A percentile compares a stretch with the other conserved stretches of the same genome.
These are phyloP conservation scores for Akabosia matsudoensis DNA, from an alignment of 1,140 invertebrate genomes.

Conservation along the genomic window DNA sequence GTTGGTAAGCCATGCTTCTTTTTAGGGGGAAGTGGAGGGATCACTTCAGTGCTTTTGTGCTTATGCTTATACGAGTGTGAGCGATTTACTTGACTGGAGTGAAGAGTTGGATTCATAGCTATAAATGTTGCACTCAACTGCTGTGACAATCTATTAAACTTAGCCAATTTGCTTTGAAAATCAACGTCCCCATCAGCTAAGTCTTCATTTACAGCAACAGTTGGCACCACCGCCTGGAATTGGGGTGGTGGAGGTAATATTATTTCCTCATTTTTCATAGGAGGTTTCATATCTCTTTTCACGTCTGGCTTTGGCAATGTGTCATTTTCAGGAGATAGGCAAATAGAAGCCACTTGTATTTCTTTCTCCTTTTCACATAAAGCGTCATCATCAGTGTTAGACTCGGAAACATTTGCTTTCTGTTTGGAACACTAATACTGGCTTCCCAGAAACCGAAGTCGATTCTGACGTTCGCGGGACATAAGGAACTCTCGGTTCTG, in stretches of 20 bases:
- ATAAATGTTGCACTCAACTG: slow-evolving; percentile 39
- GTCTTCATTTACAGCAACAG: no score
- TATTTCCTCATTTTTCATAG: no score
- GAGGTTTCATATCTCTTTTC: not conserved
- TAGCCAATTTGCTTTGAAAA: slow-evolving; percentile 39
- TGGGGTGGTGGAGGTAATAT: no score
- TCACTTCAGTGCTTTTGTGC: slow-evolving; percentile 19
- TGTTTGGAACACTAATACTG: slow-evolving; percentile 1
- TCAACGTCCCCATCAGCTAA: not conserved
- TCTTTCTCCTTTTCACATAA: not conserved
- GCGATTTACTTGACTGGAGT: slow-evolving; percentile 13
- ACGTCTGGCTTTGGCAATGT: not conserved
- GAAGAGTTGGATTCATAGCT: slow-evolving; percentile 7
- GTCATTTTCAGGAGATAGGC: not conserved
- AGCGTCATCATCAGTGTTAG: not conserved
- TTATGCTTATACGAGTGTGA: slow-evolving; percentile 36
- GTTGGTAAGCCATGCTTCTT: not conserved
- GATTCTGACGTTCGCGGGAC: not conserved
- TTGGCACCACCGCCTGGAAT: no score
- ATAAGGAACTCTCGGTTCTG: not conserved
- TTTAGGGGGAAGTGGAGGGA: slow-evolving; percentile 42
- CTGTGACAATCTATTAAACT: slow-evolving; percentile 41
- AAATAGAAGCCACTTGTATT: slow-evolving; percentile 1
- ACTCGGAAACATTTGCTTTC: not conserved
- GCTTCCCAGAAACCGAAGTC: not conserved